Percentiles rank a stretch among this genome's conserved stretches.
phyloP scores from a whole-genome alignment of 2,888 invertebrate species.

The Neoascia interrupta region DNA sequence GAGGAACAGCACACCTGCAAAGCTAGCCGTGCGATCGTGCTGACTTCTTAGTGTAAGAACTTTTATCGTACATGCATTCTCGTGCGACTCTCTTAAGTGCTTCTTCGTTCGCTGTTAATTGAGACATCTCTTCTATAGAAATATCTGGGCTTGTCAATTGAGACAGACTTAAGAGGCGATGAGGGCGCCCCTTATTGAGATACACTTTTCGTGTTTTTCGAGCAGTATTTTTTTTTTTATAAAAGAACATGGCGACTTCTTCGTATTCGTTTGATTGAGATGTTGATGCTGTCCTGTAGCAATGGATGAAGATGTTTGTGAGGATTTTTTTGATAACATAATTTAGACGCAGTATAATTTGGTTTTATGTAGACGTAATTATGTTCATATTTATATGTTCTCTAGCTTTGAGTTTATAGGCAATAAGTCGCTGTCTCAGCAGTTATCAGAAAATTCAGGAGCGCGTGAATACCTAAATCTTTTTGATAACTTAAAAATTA shows the following conservation, averaged over 20 bases:
- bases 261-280: conserved; percentile 39
- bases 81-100: conserved; percentile 48
- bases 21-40: background rate
- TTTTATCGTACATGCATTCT: conserved; percentile 41
- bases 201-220: conserved; percentile 37
- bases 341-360: too few relatives aligned
- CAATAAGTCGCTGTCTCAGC: too few relatives aligned
- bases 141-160: conserved; percentile 58
- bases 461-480: too few relatives aligned
- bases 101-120: conserved; percentile 44
- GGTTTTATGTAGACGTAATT: too few relatives aligned
- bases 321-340: too few relatives aligned
- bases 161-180: conserved; percentile 61
- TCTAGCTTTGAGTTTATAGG: too few relatives aligned
- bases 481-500: too few relatives aligned
- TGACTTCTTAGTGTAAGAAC: conserved; percentile 25
- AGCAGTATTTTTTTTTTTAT: conserved; percentile 12
- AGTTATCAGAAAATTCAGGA: too few relatives aligned
- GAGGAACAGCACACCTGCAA: conserved; percentile 40
- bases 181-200: conserved; percentile 63
- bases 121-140: conserved; percentile 61
- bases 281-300: too few relatives aligned
- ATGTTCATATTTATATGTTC: too few relatives aligned
- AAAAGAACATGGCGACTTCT: conserved; percentile 24
- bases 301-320: too few relatives aligned